Percentiles rank a stretch among this genome's conserved stretches.
Evolutionary conservation across 2,888 invertebrate genomes (phyloP).

Genomic region (Lymantria dispar): DNA sequence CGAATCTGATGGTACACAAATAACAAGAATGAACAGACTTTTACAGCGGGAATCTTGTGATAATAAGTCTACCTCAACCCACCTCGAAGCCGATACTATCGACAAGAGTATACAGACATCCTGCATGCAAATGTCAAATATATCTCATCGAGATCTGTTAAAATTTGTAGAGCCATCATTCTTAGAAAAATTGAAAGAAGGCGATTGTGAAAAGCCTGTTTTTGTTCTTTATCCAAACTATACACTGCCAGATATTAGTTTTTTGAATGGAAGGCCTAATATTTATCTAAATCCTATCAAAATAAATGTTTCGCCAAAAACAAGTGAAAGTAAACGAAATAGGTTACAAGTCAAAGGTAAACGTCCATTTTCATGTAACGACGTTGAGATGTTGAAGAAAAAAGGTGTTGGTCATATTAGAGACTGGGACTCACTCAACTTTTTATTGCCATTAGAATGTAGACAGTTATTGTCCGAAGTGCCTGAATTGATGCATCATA

Average conservation of each 20-base stretch:
- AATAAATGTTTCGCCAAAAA: conserved; percentile 68
- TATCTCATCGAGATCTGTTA: conserved; percentile 72
- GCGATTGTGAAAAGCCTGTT: conserved; percentile 88
- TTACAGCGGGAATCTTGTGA: conserved; percentile 65
- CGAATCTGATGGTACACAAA: conserved; percentile 79
- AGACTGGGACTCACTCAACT: conserved; percentile 96
- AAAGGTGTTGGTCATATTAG: conserved; percentile 92
- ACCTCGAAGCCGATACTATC: conserved; percentile 80
- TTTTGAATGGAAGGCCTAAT: conserved; percentile 85
- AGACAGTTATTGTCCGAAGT: conserved; percentile 89
- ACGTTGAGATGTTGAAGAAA: conserved; percentile 90
- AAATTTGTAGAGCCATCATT: conserved; percentile 87
- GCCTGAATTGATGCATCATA: conserved; percentile 87
- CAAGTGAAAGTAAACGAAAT: conserved; percentile 64
- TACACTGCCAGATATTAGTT: conserved; percentile 93
- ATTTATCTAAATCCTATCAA: conserved; percentile 89
- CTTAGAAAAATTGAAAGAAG: conserved; percentile 85
- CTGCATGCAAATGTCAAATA: conserved; percentile 61
- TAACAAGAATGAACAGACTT: conserved; percentile 71
- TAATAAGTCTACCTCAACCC: conserved; percentile 75
- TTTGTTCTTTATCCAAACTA: conserved; percentile 96
- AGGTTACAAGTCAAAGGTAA: conserved; percentile 69
- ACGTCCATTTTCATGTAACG: conserved; percentile 90
- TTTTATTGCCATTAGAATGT: conserved; percentile 93
- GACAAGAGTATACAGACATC: conserved; percentile 91